Evolutionary conservation across 2,797 vertebrate genomes (phyloP).

Genomic region (Paedocypris micromegethes): DNA sequence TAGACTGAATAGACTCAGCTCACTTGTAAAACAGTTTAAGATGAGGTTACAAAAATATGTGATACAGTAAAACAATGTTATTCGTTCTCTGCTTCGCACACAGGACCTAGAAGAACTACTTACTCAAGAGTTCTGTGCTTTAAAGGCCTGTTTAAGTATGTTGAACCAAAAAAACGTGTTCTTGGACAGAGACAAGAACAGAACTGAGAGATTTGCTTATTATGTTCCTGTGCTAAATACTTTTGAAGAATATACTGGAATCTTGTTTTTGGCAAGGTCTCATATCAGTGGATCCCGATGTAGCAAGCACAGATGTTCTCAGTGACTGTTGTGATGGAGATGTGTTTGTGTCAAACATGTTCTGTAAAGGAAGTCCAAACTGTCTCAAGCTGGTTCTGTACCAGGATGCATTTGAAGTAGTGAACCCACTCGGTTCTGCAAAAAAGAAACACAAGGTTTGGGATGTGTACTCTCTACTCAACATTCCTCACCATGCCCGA

Average conservation of each 20-base stretch:
- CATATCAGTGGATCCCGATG: slow-evolving; percentile 27
- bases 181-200: slow-evolving; percentile 30
- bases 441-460: slow-evolving; percentile 7
- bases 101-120: slow-evolving; percentile 2
- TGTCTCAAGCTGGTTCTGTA: slow-evolving; percentile 1
- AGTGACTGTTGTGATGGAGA: slow-evolving; percentile 34
- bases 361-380: not conserved
- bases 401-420: slow-evolving; percentile 6
- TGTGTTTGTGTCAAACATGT: slow-evolving; percentile 12
- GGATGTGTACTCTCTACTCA: slow-evolving; percentile 15
- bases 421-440: not conserved
- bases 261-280: not conserved
- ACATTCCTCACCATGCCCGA: not conserved
- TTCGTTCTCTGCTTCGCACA: not conserved
- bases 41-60: slow-evolving; percentile 6
- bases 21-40: slow-evolving; percentile 24
- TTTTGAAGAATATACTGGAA: not conserved
- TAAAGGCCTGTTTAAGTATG: slow-evolving; percentile 34
- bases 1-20: slow-evolving; percentile 30
- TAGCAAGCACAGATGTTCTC: not conserved
- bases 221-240: slow-evolving; percentile 37
- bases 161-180: slow-evolving; percentile 35
- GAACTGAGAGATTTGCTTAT: slow-evolving; percentile 34
- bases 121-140: slow-evolving; percentile 29
- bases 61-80: slow-evolving; percentile 29